Conservation (phyloP, 2,888 invertebrate genomes). For the Mythimna impura region DNA sequence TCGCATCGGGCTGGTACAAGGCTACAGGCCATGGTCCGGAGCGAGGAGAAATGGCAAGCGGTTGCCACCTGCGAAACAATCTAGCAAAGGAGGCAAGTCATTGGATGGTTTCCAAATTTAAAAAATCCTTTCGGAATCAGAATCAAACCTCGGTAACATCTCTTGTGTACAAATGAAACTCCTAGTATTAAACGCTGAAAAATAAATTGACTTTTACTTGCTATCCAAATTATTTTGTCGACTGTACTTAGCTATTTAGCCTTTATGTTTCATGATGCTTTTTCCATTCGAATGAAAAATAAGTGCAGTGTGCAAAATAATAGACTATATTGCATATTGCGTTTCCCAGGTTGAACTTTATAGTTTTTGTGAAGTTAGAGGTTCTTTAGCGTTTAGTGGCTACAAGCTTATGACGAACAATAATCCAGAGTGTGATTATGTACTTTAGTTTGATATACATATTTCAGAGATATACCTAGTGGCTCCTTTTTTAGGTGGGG, state of each 20-base stretch:
- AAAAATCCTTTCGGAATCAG: no score
- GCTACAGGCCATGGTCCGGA: no score
- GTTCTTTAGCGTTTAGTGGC: background rate
- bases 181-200: no score
- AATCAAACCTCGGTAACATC: no score
- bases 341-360: constrained; percentile 22
- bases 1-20: no score
- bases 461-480: background rate
- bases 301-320: constrained; percentile 48
- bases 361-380: constrained; percentile 18
- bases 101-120: no score
- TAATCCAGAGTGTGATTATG: background rate
- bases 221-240: background rate
- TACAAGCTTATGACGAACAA: constrained; percentile 9
- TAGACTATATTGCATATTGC: constrained; percentile 49
- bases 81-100: no score
- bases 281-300: constrained; percentile 42
- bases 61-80: no score
- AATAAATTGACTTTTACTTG: background rate
- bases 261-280: background rate
- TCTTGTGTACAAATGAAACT: no score
- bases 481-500: no score
- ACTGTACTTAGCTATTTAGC: background rate
- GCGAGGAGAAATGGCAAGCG: no score
- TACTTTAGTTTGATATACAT: constrained; percentile 14